Base-by-base conservation (phyloP, 2,888 invertebrate species). In the Diplazon laetatorius region DNA sequence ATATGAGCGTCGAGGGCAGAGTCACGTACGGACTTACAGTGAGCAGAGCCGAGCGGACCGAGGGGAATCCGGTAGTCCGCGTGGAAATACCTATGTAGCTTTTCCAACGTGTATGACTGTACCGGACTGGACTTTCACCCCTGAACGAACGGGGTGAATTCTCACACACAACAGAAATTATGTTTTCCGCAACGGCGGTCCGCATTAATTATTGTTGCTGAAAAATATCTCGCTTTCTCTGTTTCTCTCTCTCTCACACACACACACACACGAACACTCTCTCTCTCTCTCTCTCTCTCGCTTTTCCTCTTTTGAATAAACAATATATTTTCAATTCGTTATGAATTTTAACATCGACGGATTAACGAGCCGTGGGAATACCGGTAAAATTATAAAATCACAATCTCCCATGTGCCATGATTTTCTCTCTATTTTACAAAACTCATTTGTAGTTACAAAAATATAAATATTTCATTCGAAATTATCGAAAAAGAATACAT, bases 181-280 rank as follows among this genome's bases (percentile, higher is more conserved):
- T 57, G 77, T 82, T 81, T n/a, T 80, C 73, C 76, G 78, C 76
- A 74, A 81, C 77, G 73, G 78, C 71, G 35, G 35, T 55, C 25
- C 57, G 0, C 69, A 44, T 68, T 57, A 42, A 52, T 73, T 74
- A 39, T 74, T 35, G 35, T 76, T 74, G 80, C 80, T 65, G 18
- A 70, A 82, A 81, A 80, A 80, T 80, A 76, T 39, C n/a, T 35
- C 52, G 44, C 16, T 22, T 25, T 30, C 22, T 18, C 35, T 25
- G n/a, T 16, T 16, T 50, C 22, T 16, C 37, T 20, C 35, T 52
- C 59, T 12, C 16, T 14, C 30, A 30, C 8, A 30, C 30, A 46
- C 59, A n/a, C 16, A 30, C 30, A 30, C 8, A 30, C 30, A 30
- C 30, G 30, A 30, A n/a, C n/a, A n/a, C n/a, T n/a, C n/a, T n/a